Evolutionary conservation across 2,113 vertebrate genomes (phyloP), one percentile per base, ranked within the genome.

Genomic region (Ellobius talpinus): DNA sequence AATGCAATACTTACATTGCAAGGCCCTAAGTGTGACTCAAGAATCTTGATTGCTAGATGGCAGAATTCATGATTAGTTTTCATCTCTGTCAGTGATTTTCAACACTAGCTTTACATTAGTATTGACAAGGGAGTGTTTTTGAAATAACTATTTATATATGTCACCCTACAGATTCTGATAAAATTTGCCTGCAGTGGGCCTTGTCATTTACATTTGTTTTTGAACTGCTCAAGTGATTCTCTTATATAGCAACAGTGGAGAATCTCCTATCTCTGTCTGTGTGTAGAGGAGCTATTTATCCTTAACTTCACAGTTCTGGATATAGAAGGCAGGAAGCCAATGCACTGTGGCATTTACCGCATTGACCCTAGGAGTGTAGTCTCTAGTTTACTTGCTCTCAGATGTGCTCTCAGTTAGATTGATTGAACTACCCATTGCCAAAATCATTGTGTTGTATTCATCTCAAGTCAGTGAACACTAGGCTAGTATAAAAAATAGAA

Each of bases 101-200:
- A 94, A 65, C 33, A 93, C 55, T 29, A 58, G 26, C 73, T 74
- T 13, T 39, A 91, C 12, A 58, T 89, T 68, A 93, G 39, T 58
- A 95, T 68, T 72, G 73, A 89, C 31, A 52, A 21, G 76, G 26
- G 76, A 93, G 17, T 36, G 63, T 90, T 88, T 97, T 42, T 47
- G 42, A 85, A 82, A 82, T 5, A 89, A 52, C 52, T 3, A 31
- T 47, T 33, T 10, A 39, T 16, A 47, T n/a, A n/a, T 36, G 14
- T 96, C 45, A 95, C 29, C 73, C 33, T 96, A 66, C 12, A 87
- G 84, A 96, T 87, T 95, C 36, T 92, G 84, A 74, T 14, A 68
- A 42, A 79, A 92, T 90, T 45, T 63, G 10, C 47, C 42, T 81
- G 42, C 24, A 39, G 42, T 66, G 29, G 39, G 5, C 5, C 94